These are phyloP conservation scores for Carollia perspicillata DNA, from an alignment of 2,113 vertebrate species.

Conservation along the genomic window DNA sequence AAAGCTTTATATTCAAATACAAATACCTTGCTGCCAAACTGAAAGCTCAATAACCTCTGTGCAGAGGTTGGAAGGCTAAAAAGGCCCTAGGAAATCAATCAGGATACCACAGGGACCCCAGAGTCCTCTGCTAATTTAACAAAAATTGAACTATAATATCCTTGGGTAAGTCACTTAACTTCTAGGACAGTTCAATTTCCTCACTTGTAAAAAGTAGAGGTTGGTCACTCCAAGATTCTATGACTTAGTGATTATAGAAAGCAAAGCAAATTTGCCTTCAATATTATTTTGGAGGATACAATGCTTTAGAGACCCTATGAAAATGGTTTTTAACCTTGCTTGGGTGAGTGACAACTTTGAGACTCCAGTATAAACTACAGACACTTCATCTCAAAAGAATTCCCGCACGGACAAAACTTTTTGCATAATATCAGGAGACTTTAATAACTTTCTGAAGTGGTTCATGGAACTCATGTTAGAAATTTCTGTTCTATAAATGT, in stretches of 20 bases:
- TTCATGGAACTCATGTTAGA: neutral
- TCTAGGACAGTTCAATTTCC: neutral
- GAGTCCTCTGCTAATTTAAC: neutral
- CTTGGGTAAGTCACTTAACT: neutral
- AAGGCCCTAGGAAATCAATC: conserved; percentile 42
- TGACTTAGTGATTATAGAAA: conserved; percentile 15
- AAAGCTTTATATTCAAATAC: conserved; percentile 27
- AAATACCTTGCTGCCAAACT: neutral
- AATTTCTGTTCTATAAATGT: conserved; percentile 5
- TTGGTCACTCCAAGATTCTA: neutral
- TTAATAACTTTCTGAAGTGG: neutral
- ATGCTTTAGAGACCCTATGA: neutral
- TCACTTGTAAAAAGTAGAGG: conserved; percentile 21
- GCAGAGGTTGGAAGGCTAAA: neutral
- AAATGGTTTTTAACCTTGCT: conserved; percentile 24
- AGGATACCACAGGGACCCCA: neutral
- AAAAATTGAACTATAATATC: neutral
- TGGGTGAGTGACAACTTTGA: neutral
- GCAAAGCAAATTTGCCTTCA: conserved; percentile 16
- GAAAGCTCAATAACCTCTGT: neutral
- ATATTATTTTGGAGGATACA: neutral
- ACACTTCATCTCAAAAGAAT: conserved; percentile 23
- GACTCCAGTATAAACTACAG: neutral
- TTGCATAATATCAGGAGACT: neutral
- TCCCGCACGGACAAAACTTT: neutral